Evolutionary conservation across 2,113 vertebrate genomes (phyloP).

Genomic region (Oenanthe oenanthe): DNA sequence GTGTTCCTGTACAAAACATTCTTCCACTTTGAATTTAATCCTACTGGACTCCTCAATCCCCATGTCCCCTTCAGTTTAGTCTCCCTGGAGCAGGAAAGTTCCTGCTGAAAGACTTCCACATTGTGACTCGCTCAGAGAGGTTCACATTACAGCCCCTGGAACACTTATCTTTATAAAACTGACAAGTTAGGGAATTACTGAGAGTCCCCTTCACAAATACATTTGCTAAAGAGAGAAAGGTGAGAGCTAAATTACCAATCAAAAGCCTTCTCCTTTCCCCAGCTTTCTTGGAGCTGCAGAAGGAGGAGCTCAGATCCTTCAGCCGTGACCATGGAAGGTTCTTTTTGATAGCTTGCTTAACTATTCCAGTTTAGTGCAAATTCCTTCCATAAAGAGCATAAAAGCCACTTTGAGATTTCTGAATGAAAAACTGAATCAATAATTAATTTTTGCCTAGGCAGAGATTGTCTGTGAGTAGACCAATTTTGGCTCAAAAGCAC

Average conservation of each 20-base stretch:
- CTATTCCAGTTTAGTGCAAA: not conserved
- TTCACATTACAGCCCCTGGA: not conserved
- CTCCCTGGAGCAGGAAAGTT: not conserved
- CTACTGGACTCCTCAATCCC: not conserved
- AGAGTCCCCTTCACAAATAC: not conserved
- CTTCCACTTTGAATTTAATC: not conserved
- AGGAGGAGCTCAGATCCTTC: not conserved
- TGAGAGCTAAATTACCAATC: not conserved
- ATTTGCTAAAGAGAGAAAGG: not conserved
- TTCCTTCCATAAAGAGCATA: not conserved
- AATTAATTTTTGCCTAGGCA: slow-evolving; percentile 1
- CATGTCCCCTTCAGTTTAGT: not conserved
- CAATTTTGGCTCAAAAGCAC: not conserved
- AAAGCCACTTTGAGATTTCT: not conserved
- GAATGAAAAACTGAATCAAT: slow-evolving; percentile 8
- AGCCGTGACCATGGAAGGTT: not conserved
- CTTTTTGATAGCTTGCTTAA: not conserved
- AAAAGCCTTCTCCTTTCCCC: not conserved
- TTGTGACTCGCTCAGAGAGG: not conserved
- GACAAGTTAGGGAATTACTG: not conserved
- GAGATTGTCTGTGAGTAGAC: not conserved
- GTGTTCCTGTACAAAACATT: not conserved
- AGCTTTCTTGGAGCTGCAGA: not conserved
- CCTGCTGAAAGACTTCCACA: not conserved
- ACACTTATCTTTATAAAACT: not conserved